Base-by-base conservation (phyloP, 2,797 vertebrate species). In the Hoplostethus atlanticus region DNA sequence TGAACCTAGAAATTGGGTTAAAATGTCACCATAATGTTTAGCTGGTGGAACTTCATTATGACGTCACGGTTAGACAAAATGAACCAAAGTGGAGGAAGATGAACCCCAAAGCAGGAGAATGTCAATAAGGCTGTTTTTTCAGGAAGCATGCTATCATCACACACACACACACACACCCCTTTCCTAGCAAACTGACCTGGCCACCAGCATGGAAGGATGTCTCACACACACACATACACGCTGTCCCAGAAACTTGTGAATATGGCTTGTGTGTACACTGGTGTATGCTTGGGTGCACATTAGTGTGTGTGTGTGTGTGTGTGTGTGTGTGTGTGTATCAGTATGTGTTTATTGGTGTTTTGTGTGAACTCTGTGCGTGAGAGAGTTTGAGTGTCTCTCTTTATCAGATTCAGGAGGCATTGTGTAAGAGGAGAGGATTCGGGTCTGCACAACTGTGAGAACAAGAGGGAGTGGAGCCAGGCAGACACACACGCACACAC, bases 391-490 rank as follows among this genome's bases (percentile, higher is more conserved):
- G 56, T 50, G 61, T 59, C 47, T 77, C 50, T 73, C 47, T 85
- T 88, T 77, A 86, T 91, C 85, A 87, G 77, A 87, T 87, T 61
- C 68, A 86, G 59, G 58, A 76, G 70, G 58, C 57, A 71, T 85
- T 82, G 73, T 87, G 76, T 83, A 88, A 89, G 67, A 75, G 50
- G 77, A 77, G 71, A 79, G 70, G 84, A 86, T 90, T 85, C 82
- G 64, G 76, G 80, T 68, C 53, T 64, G 21, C 48, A 75, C 57
- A 77, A 67, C 64, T 78, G 67, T 68, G 66, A 78, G 73, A 84
- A 76, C 15, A 40, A 68, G 46, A 75, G 66, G 76, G 79, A 54
- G 21, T 72, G 30, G 60, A 64, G 52, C 21, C n/a, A 46, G 54
- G 57, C 34, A 53, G 56, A 67, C 51, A 70, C 17, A 63, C 52